Evolutionary conservation across 30 jellyfish, hydroid and myxozoan species (phyloP).

Genomic region (Haliclystus octoradiatus): DNA sequence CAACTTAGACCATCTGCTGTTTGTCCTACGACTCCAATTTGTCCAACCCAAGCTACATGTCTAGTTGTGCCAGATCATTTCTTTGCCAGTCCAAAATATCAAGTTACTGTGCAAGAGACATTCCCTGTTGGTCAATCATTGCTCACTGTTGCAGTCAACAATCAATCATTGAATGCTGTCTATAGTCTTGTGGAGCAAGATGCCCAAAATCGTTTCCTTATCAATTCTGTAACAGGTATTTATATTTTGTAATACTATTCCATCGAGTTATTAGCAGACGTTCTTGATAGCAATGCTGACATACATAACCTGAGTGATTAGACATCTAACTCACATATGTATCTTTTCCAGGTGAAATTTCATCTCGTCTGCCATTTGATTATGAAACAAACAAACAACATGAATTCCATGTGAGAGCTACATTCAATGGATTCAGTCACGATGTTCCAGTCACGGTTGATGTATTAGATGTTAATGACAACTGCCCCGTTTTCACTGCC

Average conservation of each 20-base stretch:
- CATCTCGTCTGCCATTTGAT: conserved; percentile 33
- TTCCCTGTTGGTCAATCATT: conserved; percentile 25
- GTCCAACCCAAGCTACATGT: conserved; percentile 26
- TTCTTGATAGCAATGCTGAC: neutral
- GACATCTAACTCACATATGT: neutral
- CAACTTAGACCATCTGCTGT: too few species aligned
- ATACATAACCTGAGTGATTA: too few species aligned
- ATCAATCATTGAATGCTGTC: conserved; percentile 46
- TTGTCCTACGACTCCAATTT: conserved; percentile 37
- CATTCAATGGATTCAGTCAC: conserved; percentile 20
- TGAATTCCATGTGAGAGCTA: conserved; percentile 7
- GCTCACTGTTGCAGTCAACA: conserved; percentile 16
- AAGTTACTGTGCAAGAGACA: conserved; percentile 20
- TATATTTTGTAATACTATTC: neutral
- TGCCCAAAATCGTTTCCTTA: conserved; percentile 32
- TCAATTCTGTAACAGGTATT: conserved; percentile 64
- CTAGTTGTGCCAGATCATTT: conserved; percentile 10
- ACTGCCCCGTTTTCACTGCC: conserved; percentile 44
- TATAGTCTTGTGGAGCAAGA: conserved; percentile 33
- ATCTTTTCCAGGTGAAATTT: conserved; percentile 31
- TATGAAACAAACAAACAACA: conserved; percentile 12
- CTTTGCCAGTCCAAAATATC: conserved; percentile 31
- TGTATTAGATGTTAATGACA: conserved; percentile 61
- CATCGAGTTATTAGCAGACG: neutral
- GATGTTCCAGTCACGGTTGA: conserved; percentile 35